phyloP scores from a whole-genome alignment of 2,113 vertebrate species.

The Hypomesus transpacificus region DNA sequence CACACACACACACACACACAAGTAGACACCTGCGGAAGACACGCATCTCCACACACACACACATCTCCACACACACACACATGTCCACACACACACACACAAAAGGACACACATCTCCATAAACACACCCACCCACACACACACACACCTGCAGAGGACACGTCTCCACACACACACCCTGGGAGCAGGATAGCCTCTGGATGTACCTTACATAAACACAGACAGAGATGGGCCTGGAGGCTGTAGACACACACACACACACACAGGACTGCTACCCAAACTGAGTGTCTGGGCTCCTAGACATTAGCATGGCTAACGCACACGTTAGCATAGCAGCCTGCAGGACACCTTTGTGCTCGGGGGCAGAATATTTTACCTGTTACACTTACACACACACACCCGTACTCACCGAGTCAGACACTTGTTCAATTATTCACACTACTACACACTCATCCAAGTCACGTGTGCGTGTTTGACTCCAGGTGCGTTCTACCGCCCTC shows the following conservation, averaged over 20 bases:
- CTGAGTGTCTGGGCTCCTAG: too few relatives aligned
- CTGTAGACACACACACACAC: constrained; percentile 37
- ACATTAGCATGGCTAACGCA: not conserved
- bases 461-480: too few relatives aligned
- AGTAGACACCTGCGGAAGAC: too few relatives aligned
- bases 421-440: too few relatives aligned
- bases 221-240: constrained; percentile 21
- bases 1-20: constrained; percentile 1
- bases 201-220: not conserved
- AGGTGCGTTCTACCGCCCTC: too few relatives aligned
- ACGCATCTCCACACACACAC: too few relatives aligned
- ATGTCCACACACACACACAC: constrained; percentile 6
- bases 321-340: not conserved
- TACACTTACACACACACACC: not conserved
- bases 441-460: too few relatives aligned
- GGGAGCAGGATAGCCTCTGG: too few relatives aligned
- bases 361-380: not conserved
- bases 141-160: too few relatives aligned
- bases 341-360: too few relatives aligned
- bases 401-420: constrained; percentile 3
- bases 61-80: too few relatives aligned
- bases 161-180: not conserved
- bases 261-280: not conserved
- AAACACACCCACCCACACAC: constrained; percentile 6
- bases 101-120: too few relatives aligned